A percentile compares a stretch with the other conserved stretches of the same genome.
These are phyloP conservation scores for Lepidurus arcticus DNA, from an alignment of 1,140 invertebrate genomes.

Conservation along the genomic window DNA sequence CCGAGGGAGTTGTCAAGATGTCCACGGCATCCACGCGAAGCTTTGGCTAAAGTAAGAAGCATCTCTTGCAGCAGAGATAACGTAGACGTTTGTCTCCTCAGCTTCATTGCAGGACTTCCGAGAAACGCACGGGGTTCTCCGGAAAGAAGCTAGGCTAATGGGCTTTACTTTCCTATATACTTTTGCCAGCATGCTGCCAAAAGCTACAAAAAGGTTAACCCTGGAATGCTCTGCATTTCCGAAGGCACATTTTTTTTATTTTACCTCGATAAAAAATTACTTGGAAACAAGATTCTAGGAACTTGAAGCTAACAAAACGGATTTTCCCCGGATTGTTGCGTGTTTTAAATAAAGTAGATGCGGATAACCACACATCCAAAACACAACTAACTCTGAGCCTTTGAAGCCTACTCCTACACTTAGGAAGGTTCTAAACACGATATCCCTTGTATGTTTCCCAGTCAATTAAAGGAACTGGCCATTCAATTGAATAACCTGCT, in stretches of 20 bases:
- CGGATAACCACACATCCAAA: too few species aligned
- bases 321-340: too few species aligned
- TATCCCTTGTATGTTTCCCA: too few species aligned
- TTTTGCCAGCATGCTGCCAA: not conserved
- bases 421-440: too few species aligned
- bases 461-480: too few species aligned
- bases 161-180: not conserved
- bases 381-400: too few species aligned
- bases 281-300: not conserved
- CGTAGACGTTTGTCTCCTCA: not conserved
- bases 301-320: not conserved
- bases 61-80: not conserved
- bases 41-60: too few species aligned
- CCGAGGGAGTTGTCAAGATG: too few species aligned
- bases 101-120: not conserved
- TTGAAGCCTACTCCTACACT: too few species aligned
- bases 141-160: conserved; percentile 14
- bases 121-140: not conserved
- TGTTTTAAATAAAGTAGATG: too few species aligned
- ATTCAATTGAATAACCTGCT: too few species aligned
- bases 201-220: not conserved
- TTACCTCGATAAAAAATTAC: not conserved
- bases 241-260: not conserved
- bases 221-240: not conserved
- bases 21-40: too few species aligned